These are phyloP conservation scores for Platichthys flesus DNA, from an alignment of 2,113 vertebrate species.

Conservation along the genomic window DNA sequence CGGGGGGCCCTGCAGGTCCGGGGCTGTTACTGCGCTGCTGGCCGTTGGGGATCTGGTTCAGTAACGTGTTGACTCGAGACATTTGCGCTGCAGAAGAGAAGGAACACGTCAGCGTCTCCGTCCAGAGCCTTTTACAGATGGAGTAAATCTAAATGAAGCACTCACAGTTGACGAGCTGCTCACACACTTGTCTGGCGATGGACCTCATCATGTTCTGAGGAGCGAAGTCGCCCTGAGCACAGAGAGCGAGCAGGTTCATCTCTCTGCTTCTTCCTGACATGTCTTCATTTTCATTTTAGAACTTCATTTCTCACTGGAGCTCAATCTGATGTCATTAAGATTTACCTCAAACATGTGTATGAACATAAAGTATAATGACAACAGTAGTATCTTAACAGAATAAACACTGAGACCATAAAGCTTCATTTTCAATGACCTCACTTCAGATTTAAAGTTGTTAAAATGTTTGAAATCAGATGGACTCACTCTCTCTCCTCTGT, in stretches of 20 bases:
- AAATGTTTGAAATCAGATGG: too few species aligned
- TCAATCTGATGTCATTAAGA: too few species aligned
- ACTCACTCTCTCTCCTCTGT: constrained; percentile 97
- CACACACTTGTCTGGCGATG: constrained; percentile 97
- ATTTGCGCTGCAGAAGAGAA: constrained; percentile 87
- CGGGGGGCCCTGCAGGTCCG: constrained; percentile 90
- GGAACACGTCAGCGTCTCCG: not conserved
- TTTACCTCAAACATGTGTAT: too few species aligned
- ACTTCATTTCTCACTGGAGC: too few species aligned
- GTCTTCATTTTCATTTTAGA: too few species aligned
- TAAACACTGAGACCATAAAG: too few species aligned
- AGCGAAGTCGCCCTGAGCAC: constrained; percentile 91
- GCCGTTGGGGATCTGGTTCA: constrained; percentile 94
- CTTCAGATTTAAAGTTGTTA: too few species aligned
- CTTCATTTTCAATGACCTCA: too few species aligned
- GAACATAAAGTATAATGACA: too few species aligned
- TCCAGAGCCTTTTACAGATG: not conserved
- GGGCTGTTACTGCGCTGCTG: constrained; percentile 89
- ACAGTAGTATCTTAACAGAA: too few species aligned
- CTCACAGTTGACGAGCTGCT: constrained; percentile 93
- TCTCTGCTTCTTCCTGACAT: too few species aligned
- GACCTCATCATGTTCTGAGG: constrained; percentile 98
- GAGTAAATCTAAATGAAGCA: not conserved
- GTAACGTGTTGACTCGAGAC: constrained; percentile 90
- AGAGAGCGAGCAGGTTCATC: not conserved